phyloP scores from a whole-genome alignment of 2,797 vertebrate genomes.

The Trichosurus vulpecula region DNA sequence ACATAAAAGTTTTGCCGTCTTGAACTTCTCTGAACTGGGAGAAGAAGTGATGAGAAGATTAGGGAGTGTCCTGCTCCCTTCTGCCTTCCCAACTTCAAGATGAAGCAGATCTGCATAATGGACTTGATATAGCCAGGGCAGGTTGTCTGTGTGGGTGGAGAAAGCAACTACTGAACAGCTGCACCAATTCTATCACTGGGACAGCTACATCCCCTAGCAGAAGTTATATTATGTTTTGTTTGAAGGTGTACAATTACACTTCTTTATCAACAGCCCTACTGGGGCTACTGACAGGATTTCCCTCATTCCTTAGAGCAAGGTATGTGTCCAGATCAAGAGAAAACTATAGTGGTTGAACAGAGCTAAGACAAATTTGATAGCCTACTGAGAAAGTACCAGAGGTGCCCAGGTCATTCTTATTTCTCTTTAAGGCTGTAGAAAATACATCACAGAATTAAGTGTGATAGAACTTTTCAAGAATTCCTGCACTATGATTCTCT shows the following conservation, averaged over 20 bases:
- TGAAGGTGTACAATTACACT: neutral
- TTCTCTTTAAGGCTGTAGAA: neutral
- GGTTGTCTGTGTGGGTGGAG: neutral
- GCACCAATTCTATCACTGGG: slow-evolving; percentile 7
- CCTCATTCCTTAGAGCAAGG: neutral
- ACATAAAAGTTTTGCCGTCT: neutral
- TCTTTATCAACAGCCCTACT: slow-evolving; percentile 7
- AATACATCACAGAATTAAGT: neutral
- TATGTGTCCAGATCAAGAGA: neutral
- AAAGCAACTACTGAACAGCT: neutral
- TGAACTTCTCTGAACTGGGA: neutral
- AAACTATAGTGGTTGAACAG: neutral
- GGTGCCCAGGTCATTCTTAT: neutral
- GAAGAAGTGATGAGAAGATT: neutral
- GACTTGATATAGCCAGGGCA: neutral
- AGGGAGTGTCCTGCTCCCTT: slow-evolving; percentile 4
- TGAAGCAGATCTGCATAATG: neutral
- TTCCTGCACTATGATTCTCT: neutral
- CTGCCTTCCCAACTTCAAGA: neutral
- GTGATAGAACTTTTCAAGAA: neutral
- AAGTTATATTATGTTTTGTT: slow-evolving; percentile 21
- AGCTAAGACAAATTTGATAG: neutral
- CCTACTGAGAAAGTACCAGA: neutral
- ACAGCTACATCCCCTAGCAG: neutral
- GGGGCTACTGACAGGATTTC: neutral